Percentiles rank a stretch among this genome's conserved stretches.
phyloP scores from a whole-genome alignment of 1,140 invertebrate genomes.

The Glossosoma conforme region DNA sequence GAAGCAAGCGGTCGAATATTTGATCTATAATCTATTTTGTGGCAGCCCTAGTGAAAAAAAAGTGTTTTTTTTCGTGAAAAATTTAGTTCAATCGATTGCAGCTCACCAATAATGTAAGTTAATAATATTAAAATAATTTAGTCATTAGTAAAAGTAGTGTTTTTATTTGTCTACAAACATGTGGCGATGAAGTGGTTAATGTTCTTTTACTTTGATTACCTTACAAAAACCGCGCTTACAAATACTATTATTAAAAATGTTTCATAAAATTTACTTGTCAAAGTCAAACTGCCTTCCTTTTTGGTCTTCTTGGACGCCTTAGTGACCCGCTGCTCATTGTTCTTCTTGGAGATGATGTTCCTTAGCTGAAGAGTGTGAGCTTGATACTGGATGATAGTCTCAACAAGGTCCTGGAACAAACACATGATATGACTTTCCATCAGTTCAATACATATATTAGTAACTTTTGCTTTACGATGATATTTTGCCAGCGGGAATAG shows the following conservation, averaged over 20 bases:
- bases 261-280: conserved; percentile 47
- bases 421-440: conserved; percentile 6
- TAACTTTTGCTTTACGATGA: conserved; percentile 23
- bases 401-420: conserved; percentile 52
- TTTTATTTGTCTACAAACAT: background rate
- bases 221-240: too few species aligned
- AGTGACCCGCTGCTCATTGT: conserved; percentile 32
- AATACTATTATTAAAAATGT: conserved; percentile 4
- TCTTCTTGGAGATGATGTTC: conserved; percentile 53
- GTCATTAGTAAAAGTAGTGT: too few species aligned
- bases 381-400: conserved; percentile 56
- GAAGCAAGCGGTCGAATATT: too few species aligned
- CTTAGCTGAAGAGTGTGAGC: conserved; percentile 60
- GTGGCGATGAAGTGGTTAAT: background rate
- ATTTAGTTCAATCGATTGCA: background rate
- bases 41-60: too few species aligned
- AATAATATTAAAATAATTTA: background rate
- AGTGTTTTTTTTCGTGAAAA: too few species aligned
- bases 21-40: too few species aligned
- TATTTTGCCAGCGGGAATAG: conserved; percentile 1
- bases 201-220: too few species aligned
- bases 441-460: too few species aligned
- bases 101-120: background rate
- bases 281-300: conserved; percentile 52
- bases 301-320: conserved; percentile 30